A percentile compares a stretch with the other conserved stretches of the same genome.
These are phyloP conservation scores for Galago senegalensis DNA, from an alignment of 2,797 vertebrate species.

Conservation along the genomic window DNA sequence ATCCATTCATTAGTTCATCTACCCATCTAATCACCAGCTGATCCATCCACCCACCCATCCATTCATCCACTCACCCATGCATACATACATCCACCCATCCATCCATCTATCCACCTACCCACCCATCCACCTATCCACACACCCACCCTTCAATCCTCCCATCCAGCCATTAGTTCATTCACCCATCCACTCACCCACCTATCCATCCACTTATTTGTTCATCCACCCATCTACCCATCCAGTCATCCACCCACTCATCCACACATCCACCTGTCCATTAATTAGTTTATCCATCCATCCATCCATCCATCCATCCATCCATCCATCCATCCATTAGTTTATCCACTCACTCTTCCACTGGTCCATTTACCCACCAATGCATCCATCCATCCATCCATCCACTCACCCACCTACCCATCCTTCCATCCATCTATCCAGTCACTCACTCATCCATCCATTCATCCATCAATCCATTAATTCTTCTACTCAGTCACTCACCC, in stretches of 20 bases:
- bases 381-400: too few relatives aligned
- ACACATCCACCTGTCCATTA: not conserved
- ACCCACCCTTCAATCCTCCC: too few relatives aligned
- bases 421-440: not conserved
- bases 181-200: not conserved
- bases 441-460: not conserved
- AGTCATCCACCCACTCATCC: accelerated
- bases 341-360: accelerated
- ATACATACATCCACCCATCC: too few relatives aligned
- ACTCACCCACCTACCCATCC: not conserved
- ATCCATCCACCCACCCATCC: not conserved
- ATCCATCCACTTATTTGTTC: accelerated
- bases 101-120: too few relatives aligned
- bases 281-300: accelerated
- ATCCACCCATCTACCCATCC: accelerated
- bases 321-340: too few relatives aligned
- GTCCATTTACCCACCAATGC: accelerated
- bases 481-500: accelerated
- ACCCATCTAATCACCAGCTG: too few relatives aligned
- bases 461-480: not conserved
- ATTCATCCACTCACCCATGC: too few relatives aligned
- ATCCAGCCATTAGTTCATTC: accelerated
- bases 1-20: too few relatives aligned
- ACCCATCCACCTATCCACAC: not conserved
- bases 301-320: accelerated